These are phyloP conservation scores for Mormyrops attenuatus DNA, from an alignment of 2,797 vertebrate species.

Conservation along the genomic window DNA sequence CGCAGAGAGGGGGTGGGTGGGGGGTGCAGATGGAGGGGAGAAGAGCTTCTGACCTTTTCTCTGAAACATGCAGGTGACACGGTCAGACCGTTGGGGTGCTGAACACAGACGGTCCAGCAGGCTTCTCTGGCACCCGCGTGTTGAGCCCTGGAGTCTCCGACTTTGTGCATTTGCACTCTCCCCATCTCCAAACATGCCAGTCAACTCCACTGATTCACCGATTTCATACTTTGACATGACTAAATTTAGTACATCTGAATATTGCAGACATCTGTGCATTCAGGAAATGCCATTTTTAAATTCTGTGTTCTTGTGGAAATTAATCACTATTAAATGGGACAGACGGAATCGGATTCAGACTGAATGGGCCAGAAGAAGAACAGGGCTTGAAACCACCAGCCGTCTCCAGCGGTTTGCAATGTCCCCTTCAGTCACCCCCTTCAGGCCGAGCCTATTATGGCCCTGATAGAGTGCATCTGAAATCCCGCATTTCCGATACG, in stretches of 20 bases:
- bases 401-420: not conserved
- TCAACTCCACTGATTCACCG: not conserved
- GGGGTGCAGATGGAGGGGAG: not conserved
- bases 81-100: not conserved
- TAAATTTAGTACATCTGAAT: not conserved
- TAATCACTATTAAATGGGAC: not conserved
- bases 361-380: not conserved
- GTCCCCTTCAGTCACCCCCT: not conserved
- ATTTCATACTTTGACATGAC: not conserved
- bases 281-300: slow-evolving; percentile 2
- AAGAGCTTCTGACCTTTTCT: not conserved
- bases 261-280: not conserved
- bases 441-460: not conserved
- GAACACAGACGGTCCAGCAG: not conserved
- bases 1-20: not conserved
- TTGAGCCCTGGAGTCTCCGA: not conserved
- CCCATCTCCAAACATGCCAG: not conserved
- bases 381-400: not conserved
- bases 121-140: not conserved
- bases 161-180: not conserved
- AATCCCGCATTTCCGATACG: not conserved
- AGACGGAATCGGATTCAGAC: not conserved
- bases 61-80: not conserved
- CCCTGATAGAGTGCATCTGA: not conserved
- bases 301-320: not conserved